phyloP scores from a whole-genome alignment of 2,797 vertebrate genomes.

The Synaphobranchus kaupii region DNA sequence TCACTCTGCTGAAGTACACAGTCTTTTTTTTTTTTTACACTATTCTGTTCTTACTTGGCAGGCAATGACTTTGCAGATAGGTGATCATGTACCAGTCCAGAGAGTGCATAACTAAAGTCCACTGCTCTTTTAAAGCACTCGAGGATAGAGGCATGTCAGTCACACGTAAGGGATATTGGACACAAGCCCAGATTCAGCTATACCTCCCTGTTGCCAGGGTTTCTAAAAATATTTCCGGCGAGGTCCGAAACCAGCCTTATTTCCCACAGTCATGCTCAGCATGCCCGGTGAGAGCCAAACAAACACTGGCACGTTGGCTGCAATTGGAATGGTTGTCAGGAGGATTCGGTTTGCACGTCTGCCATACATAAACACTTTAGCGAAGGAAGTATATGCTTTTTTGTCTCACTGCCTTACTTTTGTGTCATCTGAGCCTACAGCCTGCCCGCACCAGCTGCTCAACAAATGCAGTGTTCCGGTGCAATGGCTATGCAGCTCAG shows the following conservation, averaged over 20 bases:
- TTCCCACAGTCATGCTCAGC: background rate
- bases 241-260: background rate
- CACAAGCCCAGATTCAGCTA: background rate
- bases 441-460: background rate
- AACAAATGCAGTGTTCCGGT: background rate
- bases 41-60: background rate
- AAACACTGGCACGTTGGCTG: no score
- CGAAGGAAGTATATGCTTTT: background rate
- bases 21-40: no score
- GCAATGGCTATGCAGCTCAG: background rate
- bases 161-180: background rate
- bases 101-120: background rate
- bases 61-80: background rate
- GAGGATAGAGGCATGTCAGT: background rate
- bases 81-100: background rate
- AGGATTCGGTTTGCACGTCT: background rate
- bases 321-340: no score
- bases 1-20: no score
- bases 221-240: no score
- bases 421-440: background rate
- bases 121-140: background rate
- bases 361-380: background rate
- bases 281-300: background rate
- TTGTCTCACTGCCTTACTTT: background rate
- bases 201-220: background rate